These are phyloP conservation scores for Lampris megalopsis DNA, from an alignment of 2,113 vertebrate genomes.

Conservation along the genomic window DNA sequence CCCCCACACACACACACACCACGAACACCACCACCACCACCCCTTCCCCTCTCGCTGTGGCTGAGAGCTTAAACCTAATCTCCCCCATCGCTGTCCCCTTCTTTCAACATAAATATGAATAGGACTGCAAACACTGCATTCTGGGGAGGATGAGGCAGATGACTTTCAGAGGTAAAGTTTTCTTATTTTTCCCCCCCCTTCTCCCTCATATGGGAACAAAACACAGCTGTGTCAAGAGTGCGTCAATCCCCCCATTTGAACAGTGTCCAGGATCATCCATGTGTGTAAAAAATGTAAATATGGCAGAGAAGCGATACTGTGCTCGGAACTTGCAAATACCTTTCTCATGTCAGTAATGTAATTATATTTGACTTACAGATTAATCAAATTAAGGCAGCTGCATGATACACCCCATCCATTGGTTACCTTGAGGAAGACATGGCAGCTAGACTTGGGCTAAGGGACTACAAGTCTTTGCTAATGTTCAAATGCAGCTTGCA, in stretches of 20 bases:
- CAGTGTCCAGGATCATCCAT: background rate
- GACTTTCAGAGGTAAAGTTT: constrained; percentile 4
- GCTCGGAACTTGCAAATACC: background rate
- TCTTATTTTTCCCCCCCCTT: background rate
- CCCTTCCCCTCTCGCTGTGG: background rate
- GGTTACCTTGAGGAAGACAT: background rate
- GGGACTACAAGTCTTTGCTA: constrained; percentile 10
- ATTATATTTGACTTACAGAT: constrained; percentile 10
- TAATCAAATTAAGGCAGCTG: background rate
- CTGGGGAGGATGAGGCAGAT: constrained; percentile 24
- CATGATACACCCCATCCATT: constrained; percentile 1
- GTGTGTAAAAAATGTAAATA: background rate
- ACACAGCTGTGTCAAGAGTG: background rate
- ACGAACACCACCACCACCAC: too few relatives aligned
- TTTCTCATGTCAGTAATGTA: too few relatives aligned
- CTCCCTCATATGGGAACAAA: background rate
- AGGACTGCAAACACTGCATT: constrained; percentile 18
- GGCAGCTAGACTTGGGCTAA: too few relatives aligned
- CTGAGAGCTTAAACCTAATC: constrained; percentile 25
- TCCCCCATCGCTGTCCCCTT: constrained; percentile 27
- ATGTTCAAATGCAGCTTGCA: background rate
- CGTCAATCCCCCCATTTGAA: constrained; percentile 1
- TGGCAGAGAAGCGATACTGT: background rate
- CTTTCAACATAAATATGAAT: constrained; percentile 52
- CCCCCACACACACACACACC: constrained; percentile 2